Percentiles rank a stretch among this genome's conserved stretches.
Evolutionary conservation across 2,797 vertebrate species (phyloP).

Genomic region (Threskiornis aethiopicus): DNA sequence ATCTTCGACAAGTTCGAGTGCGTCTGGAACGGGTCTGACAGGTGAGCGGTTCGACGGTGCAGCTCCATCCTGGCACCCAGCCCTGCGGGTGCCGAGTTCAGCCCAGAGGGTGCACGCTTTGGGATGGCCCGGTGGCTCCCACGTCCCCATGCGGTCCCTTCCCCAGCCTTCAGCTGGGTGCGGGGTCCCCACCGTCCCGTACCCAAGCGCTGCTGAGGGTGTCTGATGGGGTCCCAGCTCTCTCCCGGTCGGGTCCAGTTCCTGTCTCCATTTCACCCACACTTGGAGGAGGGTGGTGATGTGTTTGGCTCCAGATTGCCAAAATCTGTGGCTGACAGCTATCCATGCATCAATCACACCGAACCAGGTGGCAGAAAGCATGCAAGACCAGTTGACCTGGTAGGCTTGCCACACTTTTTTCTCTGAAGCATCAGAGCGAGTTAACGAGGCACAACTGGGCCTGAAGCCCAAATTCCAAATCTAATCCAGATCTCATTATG

Average conservation of each 20-base stretch:
- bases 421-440: neutral
- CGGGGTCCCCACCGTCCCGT: rapidly evolving
- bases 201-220: rapidly evolving
- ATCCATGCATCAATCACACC: rapidly evolving
- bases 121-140: rapidly evolving
- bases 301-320: neutral
- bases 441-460: neutral
- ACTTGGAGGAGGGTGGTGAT: neutral
- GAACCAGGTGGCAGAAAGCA: neutral
- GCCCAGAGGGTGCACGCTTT: too few species aligned
- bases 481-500: neutral
- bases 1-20: conserved; percentile 99
- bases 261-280: neutral
- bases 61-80: rapidly evolving
- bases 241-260: neutral
- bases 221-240: neutral
- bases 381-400: neutral
- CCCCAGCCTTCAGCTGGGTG: neutral
- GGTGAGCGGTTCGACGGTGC: conserved; percentile 66
- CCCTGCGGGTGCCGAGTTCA: rapidly evolving
- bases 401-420: neutral
- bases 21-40: conserved; percentile 99
- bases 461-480: neutral
- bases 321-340: neutral
- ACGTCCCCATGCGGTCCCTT: rapidly evolving